Percentiles rank a stretch among this genome's conserved stretches.
Conservation (phyloP, 2,113 vertebrate species). For the Ophiodon elongatus region DNA sequence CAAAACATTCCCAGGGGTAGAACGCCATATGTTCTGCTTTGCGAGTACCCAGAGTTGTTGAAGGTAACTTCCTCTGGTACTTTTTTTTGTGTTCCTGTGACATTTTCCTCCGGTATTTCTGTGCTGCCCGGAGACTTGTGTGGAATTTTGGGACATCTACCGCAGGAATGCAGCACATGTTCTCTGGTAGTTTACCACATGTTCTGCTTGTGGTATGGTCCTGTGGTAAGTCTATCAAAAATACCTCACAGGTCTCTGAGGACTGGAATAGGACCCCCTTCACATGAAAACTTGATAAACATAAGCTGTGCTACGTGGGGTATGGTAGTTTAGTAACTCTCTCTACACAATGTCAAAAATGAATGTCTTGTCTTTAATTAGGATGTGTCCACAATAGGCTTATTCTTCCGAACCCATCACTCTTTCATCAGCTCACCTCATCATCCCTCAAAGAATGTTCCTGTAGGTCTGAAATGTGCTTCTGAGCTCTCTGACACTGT, state of each 20-base stretch:
- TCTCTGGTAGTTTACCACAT: slow-evolving; percentile 5
- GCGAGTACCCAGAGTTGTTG: background rate
- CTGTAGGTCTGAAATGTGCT: background rate
- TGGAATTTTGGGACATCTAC: slow-evolving; percentile 5
- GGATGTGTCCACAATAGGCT: background rate
- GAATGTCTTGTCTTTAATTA: background rate
- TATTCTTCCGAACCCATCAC: background rate
- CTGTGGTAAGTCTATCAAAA: slow-evolving; percentile 24
- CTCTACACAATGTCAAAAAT: background rate
- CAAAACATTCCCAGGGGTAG: background rate
- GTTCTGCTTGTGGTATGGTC: background rate
- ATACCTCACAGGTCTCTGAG: slow-evolving; percentile 2
- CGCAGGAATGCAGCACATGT: slow-evolving; percentile 9
- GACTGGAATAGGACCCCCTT: background rate
- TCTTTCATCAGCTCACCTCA: background rate
- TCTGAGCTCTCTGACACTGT: background rate
- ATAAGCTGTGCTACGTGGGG: background rate
- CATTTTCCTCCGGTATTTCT: background rate
- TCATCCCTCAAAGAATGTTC: background rate
- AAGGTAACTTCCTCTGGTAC: slow-evolving; percentile 16
- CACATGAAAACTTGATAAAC: background rate
- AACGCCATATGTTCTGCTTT: background rate
- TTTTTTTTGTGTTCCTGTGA: background rate
- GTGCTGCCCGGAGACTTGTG: background rate
- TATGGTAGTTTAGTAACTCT: background rate